Evolutionary conservation across 1,140 invertebrate species (phyloP), one percentile per base, ranked within the genome.

Genomic region (Rhopalosiphum maidis): DNA sequence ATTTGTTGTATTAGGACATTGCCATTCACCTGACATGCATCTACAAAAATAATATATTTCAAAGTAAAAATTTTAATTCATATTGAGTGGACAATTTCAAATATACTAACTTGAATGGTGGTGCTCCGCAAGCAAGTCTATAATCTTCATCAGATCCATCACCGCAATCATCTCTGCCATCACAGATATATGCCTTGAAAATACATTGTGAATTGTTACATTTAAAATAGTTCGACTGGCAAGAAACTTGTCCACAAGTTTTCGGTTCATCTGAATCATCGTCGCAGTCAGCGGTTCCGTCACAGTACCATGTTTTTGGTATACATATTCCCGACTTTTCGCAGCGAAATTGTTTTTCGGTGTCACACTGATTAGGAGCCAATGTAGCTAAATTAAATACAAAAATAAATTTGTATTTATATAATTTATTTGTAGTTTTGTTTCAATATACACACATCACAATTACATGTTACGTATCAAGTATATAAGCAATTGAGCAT

Each of bases 161-260:
- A 0, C 98, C 98, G 95, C 99, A 99, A 95, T 99, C 99, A 95
- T 99, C 97, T 94, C 97, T 97, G 0, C 98, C 98, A 95, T 99
- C 99, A 95, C 99, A 99, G 48, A 99, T 97, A 95, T 99, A 98
- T 0, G 98, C 97, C 95, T 98, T 98, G 95, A 98, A 98, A 2
- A 99, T 97, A 95, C 99, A 99, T 41, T 97, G 97, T 0, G 96
- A 97, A 95, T 99, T 99, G 94, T 97, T 97, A 95, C 98, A 98
- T 94, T 97, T 98, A 95, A 97, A 98, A 95, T 97, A 98, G 83
- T 97, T 97, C 43, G 96, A 95, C 37, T 97, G 97, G 95, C 97
- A 98, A 54, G 96, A 96, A 77, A 97, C 96, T 94, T 97, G 96
- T 94, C 98, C 97, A 95, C 98, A 99, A 11, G 97, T 96, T 7